Percentiles rank a stretch among this genome's conserved stretches.
Evolutionary conservation across 92 coral and sea anemone genomes (phyloP).

Genomic region (Umimayanthus kanabou): DNA sequence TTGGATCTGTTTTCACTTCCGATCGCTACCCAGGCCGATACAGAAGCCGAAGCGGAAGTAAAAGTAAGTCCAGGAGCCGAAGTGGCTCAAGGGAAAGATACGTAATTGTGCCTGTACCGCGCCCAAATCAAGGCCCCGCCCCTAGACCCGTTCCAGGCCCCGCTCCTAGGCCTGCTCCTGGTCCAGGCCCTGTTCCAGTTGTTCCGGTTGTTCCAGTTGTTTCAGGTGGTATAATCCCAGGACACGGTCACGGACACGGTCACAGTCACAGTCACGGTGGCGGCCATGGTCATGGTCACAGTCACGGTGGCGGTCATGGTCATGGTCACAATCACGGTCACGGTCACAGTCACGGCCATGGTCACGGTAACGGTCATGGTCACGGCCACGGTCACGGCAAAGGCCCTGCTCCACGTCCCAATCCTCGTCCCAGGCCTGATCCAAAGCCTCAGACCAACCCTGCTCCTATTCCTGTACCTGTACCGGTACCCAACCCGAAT

Average conservation of each 20-base stretch:
- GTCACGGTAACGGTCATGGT: neutral
- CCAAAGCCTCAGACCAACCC: neutral
- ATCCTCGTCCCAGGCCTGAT: neutral
- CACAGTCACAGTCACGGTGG: neutral
- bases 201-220: neutral
- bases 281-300: neutral
- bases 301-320: neutral
- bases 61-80: neutral
- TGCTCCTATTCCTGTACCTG: neutral
- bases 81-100: neutral
- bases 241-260: neutral
- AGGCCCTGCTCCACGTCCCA: neutral
- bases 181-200: too few relatives aligned
- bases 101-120: neutral
- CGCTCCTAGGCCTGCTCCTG: neutral
- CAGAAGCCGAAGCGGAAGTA: neutral
- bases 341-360: neutral
- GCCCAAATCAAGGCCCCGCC: neutral
- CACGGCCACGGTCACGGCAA: neutral
- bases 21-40: neutral
- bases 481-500: neutral
- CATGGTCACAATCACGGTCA: neutral
- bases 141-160: neutral
- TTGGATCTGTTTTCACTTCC: neutral
- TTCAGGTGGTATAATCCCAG: neutral